A percentile compares a stretch with the other conserved stretches of the same genome.
Conservation (phyloP, 2,113 vertebrate genomes). For the Potamarius usumacintae region DNA sequence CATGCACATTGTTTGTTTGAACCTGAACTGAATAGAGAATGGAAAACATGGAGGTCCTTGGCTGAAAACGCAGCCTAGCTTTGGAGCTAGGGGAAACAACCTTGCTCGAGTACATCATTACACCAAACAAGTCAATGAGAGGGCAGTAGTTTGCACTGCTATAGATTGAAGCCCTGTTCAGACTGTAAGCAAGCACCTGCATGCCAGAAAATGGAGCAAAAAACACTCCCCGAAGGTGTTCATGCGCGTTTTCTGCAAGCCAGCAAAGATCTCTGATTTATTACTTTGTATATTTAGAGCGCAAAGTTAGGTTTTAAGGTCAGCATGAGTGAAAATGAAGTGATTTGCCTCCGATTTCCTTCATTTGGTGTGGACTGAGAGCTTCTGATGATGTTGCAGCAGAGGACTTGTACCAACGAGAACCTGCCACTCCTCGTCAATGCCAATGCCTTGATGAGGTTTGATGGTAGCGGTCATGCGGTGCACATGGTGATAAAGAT, state of each 20-base stretch:
- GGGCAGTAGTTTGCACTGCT: background rate
- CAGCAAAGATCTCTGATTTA: slow-evolving; percentile 52
- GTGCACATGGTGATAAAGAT: slow-evolving; percentile 39
- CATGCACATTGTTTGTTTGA: background rate
- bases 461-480: slow-evolving; percentile 8
- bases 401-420: background rate
- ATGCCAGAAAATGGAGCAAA: background rate
- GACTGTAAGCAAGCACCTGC: background rate
- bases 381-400: background rate
- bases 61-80: background rate
- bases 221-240: background rate
- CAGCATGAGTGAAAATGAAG: slow-evolving; percentile 54
- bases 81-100: background rate
- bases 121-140: background rate
- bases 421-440: slow-evolving; percentile 2
- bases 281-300: slow-evolving; percentile 35
- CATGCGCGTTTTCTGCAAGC: slow-evolving; percentile 33
- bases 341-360: slow-evolving; percentile 10
- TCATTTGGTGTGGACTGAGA: slow-evolving; percentile 5
- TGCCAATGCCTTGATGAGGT: slow-evolving; percentile 12
- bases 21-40: background rate
- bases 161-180: background rate
- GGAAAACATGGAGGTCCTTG: background rate
- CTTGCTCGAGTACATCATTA: background rate
- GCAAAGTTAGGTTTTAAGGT: slow-evolving; percentile 26